Evolutionary conservation across 2,888 invertebrate genomes (phyloP), one percentile per base, ranked within the genome.

Genomic region (Chrysolina americana): DNA sequence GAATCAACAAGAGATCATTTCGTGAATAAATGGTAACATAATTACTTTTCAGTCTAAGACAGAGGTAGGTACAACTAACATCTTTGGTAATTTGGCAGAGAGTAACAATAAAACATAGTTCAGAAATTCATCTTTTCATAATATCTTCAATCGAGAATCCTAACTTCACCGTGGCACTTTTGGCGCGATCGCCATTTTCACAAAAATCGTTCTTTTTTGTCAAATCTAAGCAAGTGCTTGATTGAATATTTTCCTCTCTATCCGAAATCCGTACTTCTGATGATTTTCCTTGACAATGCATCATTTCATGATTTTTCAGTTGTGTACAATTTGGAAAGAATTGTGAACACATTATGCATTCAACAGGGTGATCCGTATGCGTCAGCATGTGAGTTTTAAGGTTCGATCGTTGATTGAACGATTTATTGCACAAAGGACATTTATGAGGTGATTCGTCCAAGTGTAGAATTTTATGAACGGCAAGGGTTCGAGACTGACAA

Each of bases 401-500:
- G 86, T 97, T 97, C 75, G 96, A 95, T 82, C 97, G 91, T 90
- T 97, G 97, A 89, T 97, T 97, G 90, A 97, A 98, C 84, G 94
- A 94, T 76, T 96, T 92, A 83, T 93, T 92, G 89, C 97, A 97
- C 36, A 96, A 94, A 11, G 95, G 94, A 84, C 97, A 97, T 87
- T 97, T 97, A 88, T 97, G 97, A 0, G 97, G 96, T 6, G 96
- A 96, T 88, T 97, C 96, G 88, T 97, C 96, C 92, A 96, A 92
- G 87, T 98, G 98, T 41, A 97, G 92, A 79, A 97, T 96, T 88
- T 95, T 96, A 89, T 99, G 99, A 1, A 98, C 98, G 1, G 98
- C 97, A 80, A 99, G 89, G 0, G 99, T 99, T 68, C 99, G 91
- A 23, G 97, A 96, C 87, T 99, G 99, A 87, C 99, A 99, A 89